Evolutionary conservation across 2,113 vertebrate genomes (phyloP), one percentile per base, ranked within the genome.

Genomic region (Oryzias curvinotus): DNA sequence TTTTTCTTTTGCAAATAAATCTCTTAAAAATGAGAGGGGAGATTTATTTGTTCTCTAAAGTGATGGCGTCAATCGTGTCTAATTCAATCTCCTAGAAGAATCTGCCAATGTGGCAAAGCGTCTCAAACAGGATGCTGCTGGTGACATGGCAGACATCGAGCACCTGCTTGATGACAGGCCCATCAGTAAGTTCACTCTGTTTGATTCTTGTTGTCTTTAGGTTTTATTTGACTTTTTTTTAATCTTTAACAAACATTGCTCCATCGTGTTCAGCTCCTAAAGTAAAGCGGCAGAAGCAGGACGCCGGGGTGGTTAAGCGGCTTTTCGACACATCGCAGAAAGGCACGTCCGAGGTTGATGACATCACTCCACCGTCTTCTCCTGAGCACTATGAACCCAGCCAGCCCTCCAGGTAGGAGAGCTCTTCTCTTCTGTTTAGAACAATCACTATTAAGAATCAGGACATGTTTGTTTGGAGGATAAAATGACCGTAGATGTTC

Each of bases 251-350:
- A 7, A 62, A 36, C 49, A 3, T 30, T 26, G 5, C 12, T 17
- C 4, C 41, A 14, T 51, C 25, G 50, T 62, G 2, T 3, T 0
- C 62, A 98, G 94, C 93, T 41, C 95, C 94, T 0, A 93, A 86
- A 49, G 55, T 88, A 0, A 98, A 97, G 73, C 90, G 94, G 0
- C 91, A 79, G n/a, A 92, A 90, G 61, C 79, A 95, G 36, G 94
- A 96, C 1, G 84, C 84, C 0, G 88, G 88, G 0, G 94, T 92
- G 0, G 90, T 78, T 0, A 98, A 97, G 88, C 92, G 88, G 52
- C 89, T 98, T 53, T 98, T 98, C 8, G 82, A 64, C 0, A 1
- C 17, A 0, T n/a, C 14, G 4, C 61, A 65, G 21, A 53, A 75
- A 1, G 89, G 82, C 1, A 84, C 88, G 0, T 68, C 15, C 0